Conservation (phyloP, 2,888 invertebrate species). For the Synanthedon tipuliformis region DNA sequence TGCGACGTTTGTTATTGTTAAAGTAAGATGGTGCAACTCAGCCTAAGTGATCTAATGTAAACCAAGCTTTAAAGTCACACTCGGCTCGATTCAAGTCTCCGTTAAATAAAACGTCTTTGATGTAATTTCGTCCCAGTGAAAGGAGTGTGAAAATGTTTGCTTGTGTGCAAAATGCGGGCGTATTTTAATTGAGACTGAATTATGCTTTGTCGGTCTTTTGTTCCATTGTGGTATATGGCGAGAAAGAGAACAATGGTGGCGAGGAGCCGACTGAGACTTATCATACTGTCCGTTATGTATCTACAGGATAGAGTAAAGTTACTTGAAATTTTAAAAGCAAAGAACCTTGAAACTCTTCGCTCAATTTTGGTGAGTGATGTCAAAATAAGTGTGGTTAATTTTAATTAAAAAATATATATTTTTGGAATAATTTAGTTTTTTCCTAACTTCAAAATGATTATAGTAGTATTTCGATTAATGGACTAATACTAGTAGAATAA, state of each 20-base stretch:
- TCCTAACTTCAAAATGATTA: too few relatives aligned
- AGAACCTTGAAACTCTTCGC: too few relatives aligned
- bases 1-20: too few relatives aligned
- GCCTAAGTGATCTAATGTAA: background rate
- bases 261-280: slow-evolving; percentile 6
- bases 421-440: too few relatives aligned
- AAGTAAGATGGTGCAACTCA: too few relatives aligned
- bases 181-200: slow-evolving; percentile 34
- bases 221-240: slow-evolving; percentile 12
- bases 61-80: background rate
- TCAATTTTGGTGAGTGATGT: too few relatives aligned
- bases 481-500: too few relatives aligned
- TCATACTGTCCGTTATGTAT: slow-evolving; percentile 1
- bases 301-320: too few relatives aligned
- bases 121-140: slow-evolving; percentile 5
- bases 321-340: too few relatives aligned
- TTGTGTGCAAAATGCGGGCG: slow-evolving; percentile 24
- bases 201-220: slow-evolving; percentile 25
- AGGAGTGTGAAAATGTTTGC: slow-evolving; percentile 1
- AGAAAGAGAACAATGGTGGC: slow-evolving; percentile 8
- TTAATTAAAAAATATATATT: too few relatives aligned
- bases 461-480: too few relatives aligned
- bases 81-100: background rate
- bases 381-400: too few relatives aligned
- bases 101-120: slow-evolving; percentile 2